phyloP scores from a whole-genome alignment of 2,888 invertebrate genomes.

The Drosophila paracracens region DNA sequence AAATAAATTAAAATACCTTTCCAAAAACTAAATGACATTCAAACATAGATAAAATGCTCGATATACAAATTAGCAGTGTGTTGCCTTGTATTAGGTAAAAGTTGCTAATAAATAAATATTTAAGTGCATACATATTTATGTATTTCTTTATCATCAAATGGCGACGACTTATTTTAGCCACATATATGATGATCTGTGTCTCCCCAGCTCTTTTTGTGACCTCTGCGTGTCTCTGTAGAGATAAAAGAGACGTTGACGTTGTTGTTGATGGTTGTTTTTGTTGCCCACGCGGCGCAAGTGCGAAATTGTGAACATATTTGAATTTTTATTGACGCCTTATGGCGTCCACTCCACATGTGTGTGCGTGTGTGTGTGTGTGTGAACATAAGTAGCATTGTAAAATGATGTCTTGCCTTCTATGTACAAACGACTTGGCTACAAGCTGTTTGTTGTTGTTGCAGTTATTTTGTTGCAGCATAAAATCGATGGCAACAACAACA shows the following conservation, averaged over 20 bases:
- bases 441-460: constrained; percentile 30
- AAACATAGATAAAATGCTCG: not conserved
- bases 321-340: constrained; percentile 69
- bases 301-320: constrained; percentile 72
- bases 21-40: not conserved
- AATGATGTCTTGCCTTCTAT: constrained; percentile 80
- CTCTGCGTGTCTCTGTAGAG: constrained; percentile 25
- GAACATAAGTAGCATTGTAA: constrained; percentile 75
- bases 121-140: constrained; percentile 14
- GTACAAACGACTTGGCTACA: constrained; percentile 55
- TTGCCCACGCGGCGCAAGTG: constrained; percentile 66
- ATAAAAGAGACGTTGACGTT: constrained; percentile 47
- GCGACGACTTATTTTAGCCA: not conserved
- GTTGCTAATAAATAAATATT: constrained; percentile 20
- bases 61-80: not conserved
- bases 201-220: constrained; percentile 21
- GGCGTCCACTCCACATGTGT: constrained; percentile 6
- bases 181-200: not conserved
- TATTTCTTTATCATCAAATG: constrained; percentile 41
- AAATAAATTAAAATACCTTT: not conserved
- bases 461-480: constrained; percentile 56
- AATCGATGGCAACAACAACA: constrained; percentile 64
- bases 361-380: constrained; percentile 17
- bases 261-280: constrained; percentile 7
- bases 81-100: constrained; percentile 9